These are phyloP conservation scores for Chymomyza caudatula DNA, from an alignment of 2,888 invertebrate genomes.

Conservation along the genomic window DNA sequence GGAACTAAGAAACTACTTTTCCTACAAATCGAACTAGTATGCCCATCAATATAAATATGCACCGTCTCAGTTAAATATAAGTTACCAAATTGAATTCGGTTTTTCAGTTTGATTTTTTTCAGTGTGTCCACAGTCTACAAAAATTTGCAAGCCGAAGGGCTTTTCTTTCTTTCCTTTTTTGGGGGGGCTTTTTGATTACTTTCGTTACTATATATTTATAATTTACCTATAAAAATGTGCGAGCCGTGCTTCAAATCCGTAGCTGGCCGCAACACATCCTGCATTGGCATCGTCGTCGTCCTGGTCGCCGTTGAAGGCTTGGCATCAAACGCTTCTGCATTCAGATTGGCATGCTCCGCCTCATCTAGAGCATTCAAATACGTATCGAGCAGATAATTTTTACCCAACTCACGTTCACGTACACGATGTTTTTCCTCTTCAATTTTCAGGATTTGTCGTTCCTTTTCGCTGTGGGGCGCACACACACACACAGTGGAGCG, in stretches of 20 bases:
- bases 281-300: not conserved
- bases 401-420: constrained; percentile 86
- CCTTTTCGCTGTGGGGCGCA: constrained; percentile 81
- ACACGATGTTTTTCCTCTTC: constrained; percentile 88
- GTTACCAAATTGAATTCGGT: not conserved
- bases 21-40: too few relatives aligned
- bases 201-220: not conserved
- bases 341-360: constrained; percentile 64
- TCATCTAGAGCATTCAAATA: constrained; percentile 83
- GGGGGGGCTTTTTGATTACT: not conserved
- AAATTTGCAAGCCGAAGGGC: not conserved
- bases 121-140: not conserved
- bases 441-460: constrained; percentile 87
- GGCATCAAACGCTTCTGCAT: constrained; percentile 3
- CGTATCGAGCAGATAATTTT: constrained; percentile 88
- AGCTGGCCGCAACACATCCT: not conserved
- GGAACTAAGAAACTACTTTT: too few relatives aligned
- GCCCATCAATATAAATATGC: too few relatives aligned
- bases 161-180: not conserved
- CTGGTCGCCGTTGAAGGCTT: not conserved
- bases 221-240: constrained; percentile 56
- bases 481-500: not conserved
- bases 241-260: constrained; percentile 27
- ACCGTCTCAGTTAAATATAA: too few relatives aligned
- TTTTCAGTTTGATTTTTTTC: not conserved